Evolutionary conservation across 2,888 invertebrate genomes (phyloP), one percentile per base, ranked within the genome.

Genomic region (Heterodera filipjevi): DNA sequence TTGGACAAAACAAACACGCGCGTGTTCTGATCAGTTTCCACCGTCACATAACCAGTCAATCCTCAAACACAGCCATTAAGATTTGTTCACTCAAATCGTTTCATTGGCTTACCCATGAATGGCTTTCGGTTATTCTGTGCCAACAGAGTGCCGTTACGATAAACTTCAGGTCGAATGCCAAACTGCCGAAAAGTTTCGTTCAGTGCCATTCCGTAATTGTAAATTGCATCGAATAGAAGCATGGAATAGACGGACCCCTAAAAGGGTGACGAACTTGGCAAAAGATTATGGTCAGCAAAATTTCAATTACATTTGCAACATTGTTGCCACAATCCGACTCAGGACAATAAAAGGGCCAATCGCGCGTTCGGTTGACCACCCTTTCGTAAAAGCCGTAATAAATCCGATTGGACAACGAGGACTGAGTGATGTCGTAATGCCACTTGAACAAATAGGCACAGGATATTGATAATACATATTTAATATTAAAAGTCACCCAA

Each of bases 201-300:
- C 86, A 53, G 22, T 53, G 53, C 53, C 53, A 53, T 53, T 53
- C 53, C 53, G 53, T 53, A 87, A 19, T 86, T 71, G 72, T 86
- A 86, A 68, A 87, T 82, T n/a, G 82, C 80, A 72, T 87, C 87
- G 70, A 85, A 82, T 0, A 87, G 78, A 66, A 82, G 83, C 22
- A 85, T 77, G 10, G 86, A 77, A 71, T 81, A 82, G 2, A 30
- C 30, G n/a, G 83, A 83, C 0, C 77, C 82, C 81, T 81, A 39
- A 39, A 39, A 12, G 19, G 33, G 71, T 35, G 19, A 33, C 8
- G 33, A 27, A 35, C n/a, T 39, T 49, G 27, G 12, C 27, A 32
- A 44, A 53, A n/a, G n/a, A n/a, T n/a, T n/a, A 53, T 35, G 32
- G 19, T 14, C 35, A 68, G 22, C 22, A 19, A 53, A 22, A 53